Evolutionary conservation across 2,888 invertebrate species (phyloP).

Genomic region (Phymatocera aterrima): DNA sequence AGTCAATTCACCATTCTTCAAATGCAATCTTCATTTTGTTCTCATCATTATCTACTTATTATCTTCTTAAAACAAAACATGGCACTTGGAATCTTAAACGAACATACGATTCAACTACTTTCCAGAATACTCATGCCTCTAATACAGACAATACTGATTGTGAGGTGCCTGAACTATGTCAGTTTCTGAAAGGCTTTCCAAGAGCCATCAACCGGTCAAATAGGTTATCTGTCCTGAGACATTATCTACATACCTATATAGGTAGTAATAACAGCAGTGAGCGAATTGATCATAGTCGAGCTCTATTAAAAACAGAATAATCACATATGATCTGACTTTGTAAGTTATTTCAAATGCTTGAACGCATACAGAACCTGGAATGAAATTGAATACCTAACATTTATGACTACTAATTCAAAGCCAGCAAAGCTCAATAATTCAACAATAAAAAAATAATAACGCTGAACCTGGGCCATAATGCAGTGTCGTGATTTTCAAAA

Average conservation of each 20-base stretch:
- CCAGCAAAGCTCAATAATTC: background rate
- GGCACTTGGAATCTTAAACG: conserved; percentile 44
- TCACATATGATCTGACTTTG: too few species aligned
- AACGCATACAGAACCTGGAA: conserved; percentile 20
- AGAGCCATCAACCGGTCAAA: too few species aligned
- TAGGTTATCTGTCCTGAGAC: too few species aligned
- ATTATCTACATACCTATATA: too few species aligned
- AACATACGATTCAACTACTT: background rate
- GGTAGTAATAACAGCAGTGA: too few species aligned
- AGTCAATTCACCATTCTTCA: conserved; percentile 51
- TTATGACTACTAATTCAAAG: conserved; percentile 8
- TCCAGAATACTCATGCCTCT: background rate
- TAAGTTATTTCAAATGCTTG: background rate
- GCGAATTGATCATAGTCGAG: too few species aligned
- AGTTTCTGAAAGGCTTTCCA: too few species aligned
- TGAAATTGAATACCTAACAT: conserved; percentile 6
- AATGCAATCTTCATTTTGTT: conserved; percentile 48
- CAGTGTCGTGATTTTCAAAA: too few species aligned
- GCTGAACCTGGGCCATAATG: background rate
- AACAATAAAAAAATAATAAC: conserved; percentile 21
- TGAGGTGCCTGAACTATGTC: too few species aligned
- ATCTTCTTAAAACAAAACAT: conserved; percentile 28
- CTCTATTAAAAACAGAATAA: too few species aligned
- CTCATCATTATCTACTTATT: background rate
- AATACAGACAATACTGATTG: too few species aligned